Base-by-base conservation (phyloP, 2,113 vertebrate species). In the Capreolus pygargus region DNA sequence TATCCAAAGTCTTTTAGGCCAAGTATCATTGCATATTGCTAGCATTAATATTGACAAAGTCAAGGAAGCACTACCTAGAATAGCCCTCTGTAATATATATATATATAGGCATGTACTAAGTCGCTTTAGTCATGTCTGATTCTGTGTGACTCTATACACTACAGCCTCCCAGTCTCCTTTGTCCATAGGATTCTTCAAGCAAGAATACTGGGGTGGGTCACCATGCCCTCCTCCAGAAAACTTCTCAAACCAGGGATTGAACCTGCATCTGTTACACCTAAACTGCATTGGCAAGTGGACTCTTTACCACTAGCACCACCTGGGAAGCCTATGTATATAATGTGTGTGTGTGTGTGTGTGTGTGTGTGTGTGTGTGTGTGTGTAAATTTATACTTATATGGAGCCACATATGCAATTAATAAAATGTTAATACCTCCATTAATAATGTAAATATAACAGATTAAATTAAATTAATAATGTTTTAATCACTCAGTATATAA, bases 181-280 rank as follows among this genome's bases (percentile, higher is more conserved):
- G 64, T 70, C n/a, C 64, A 36, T 54, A 36, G 9, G 17, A 36
- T 36, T 70, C 64, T 36, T n/a, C 64, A 70, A 70, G 64, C 9
- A 70, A 36, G n/a, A 70, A 36, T 70, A 70, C 64, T 70, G 5
- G 9, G n/a, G 4, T 36, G n/a, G 64, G 64, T 36, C 36, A 5
- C n/a, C 19, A 36, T 36, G 9, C 5, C n/a, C n/a, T 70, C 2
- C 19, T 70, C 11, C 67, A 39, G 67, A 70, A 70, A 70, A 70
- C n/a, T 36, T 70, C 67, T n/a, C 2, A 0, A 70, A n/a, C n/a
- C 67, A 39, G n/a, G 19, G 36, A 39, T 39, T 2, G 0, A 70
- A 70, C 19, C n/a, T 70, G 67, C 2, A 0, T 70, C 19, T 70
- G n/a, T 70, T 23, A 39, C 36, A 70, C 36, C 67, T 70, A 70